Base-by-base conservation (phyloP, 2,888 invertebrate species). In the Eubasilissa splendida region DNA sequence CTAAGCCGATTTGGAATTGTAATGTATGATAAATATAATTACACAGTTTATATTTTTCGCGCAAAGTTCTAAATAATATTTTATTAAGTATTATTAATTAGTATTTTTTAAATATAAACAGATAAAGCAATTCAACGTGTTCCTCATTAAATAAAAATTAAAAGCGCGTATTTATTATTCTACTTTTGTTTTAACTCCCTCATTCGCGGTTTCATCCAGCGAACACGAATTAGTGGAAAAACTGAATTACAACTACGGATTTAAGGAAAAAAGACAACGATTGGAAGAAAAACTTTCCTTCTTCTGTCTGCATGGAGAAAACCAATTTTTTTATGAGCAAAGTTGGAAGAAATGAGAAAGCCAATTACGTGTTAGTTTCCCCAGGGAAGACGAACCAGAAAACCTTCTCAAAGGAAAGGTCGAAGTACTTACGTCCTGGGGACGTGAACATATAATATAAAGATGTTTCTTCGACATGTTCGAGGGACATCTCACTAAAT, bases 281-380 rank as follows among this genome's bases (percentile, higher is more conserved):
- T 70, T 53, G 52, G 52, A 10, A 11, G 54, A 52, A 70, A 70
- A 68, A 54, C 12, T 70, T 53, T 70, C n/a, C 42, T 52, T 68
- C 53, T 68, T 50, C 52, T 50, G 50, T 50, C 52, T 50, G 53
- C 63, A 4, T 10, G n/a, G 10, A 54, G 52, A 54, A 9, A 52
- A 70, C 33, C 33, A 31, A 33, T 73, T 73, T 54, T 71, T 73
- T 56, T 54, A 73, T 11, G 31, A 73, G 33, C 54, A 31, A 33
- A 31, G 65, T 4, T 12, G 14, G 56, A 56, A 73, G 33, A 73
- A 53, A 54, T 56, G 71, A 53, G 71, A 56, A 58, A 73, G 14
- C 71, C 54, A 56, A 73, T 73, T 54, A 56, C 68, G 68, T 50
- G 50, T 68, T 68, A 68, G 71, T n/a, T 31, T 33, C 71, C 56